Conservation (phyloP, 35 echinoderm and acorn worm genomes). For the Chiridota heheva region DNA sequence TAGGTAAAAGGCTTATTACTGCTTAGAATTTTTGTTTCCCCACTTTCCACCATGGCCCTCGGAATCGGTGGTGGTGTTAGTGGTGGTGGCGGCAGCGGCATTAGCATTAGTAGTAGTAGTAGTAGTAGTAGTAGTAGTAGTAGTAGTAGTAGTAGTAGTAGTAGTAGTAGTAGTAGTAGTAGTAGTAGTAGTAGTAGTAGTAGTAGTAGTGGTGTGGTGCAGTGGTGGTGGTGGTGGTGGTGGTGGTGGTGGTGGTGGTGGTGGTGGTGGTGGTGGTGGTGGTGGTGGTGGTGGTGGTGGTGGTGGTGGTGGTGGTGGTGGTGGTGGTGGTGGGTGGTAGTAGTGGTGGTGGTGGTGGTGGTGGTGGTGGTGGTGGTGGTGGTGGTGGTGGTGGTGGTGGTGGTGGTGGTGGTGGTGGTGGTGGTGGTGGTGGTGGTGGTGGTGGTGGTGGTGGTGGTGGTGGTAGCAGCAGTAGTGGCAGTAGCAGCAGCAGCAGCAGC, state of each 20-base stretch:
- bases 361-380: neutral
- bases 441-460: too few relatives aligned
- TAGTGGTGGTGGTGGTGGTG: neutral
- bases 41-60: neutral
- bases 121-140: conserved; percentile 8
- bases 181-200: conserved; percentile 5
- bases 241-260: neutral
- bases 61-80: neutral
- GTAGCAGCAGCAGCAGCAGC: too few relatives aligned
- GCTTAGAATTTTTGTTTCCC: too few relatives aligned
- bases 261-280: neutral
- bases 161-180: conserved; percentile 5
- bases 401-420: too few relatives aligned
- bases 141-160: conserved; percentile 9
- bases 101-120: neutral
- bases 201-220: too few relatives aligned
- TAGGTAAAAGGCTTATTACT: too few relatives aligned
- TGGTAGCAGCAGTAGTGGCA: too few relatives aligned
- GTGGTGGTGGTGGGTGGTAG: too few relatives aligned
- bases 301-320: neutral
- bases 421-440: too few relatives aligned
- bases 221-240: neutral
- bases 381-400: neutral
- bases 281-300: neutral
- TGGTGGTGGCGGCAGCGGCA: neutral